A percentile compares a stretch with the other conserved stretches of the same genome.
Conservation (phyloP, 2,888 invertebrate genomes). For the Dryocosmus kuriphilus region DNA sequence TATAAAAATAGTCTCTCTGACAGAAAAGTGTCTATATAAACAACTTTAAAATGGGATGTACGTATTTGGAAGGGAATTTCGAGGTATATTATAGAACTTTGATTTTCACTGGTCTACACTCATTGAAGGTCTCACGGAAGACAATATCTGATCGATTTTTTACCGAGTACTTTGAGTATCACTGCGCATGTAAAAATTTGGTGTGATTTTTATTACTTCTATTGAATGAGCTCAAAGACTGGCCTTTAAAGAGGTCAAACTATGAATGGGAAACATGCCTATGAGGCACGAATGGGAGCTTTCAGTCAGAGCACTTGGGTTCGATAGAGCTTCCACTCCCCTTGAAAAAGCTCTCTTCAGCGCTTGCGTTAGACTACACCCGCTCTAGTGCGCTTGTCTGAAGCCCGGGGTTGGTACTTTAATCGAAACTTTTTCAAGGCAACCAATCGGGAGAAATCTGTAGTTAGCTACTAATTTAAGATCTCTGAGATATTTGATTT, state of each 20-base stretch:
- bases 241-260: conserved; percentile 44
- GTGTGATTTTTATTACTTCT: neutral
- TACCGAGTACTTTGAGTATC: neutral
- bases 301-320: conserved; percentile 50
- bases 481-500: neutral
- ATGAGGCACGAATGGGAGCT: conserved; percentile 46
- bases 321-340: conserved; percentile 60
- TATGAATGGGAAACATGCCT: conserved; percentile 62
- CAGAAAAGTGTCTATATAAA: neutral
- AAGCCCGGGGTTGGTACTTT: conserved; percentile 56
- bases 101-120: neutral
- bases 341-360: conserved; percentile 39
- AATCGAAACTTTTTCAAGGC: conserved; percentile 50
- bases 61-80: neutral
- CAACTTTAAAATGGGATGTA: neutral
- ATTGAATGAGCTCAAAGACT: conserved; percentile 38
- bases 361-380: conserved; percentile 52
- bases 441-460: conserved; percentile 26
- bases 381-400: conserved; percentile 50
- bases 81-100: neutral
- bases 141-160: neutral
- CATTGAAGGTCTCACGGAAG: neutral
- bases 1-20: conserved; percentile 11
- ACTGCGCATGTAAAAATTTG: neutral
- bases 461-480: conserved; percentile 7